Conservation (phyloP, 2,797 vertebrate species). For the Xenopus petersii region DNA sequence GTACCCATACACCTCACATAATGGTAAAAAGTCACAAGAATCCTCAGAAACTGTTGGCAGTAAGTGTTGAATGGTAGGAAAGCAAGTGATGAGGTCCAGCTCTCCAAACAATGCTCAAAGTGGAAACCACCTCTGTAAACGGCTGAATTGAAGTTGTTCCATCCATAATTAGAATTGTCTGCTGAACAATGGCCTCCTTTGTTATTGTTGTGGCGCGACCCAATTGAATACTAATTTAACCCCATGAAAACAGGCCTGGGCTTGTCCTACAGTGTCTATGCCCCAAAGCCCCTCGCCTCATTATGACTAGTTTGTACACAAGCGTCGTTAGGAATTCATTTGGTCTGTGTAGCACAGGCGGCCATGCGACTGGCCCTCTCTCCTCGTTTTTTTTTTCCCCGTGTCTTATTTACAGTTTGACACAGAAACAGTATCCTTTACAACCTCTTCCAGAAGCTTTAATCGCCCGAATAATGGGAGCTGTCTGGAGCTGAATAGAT, state of each 20-base stretch:
- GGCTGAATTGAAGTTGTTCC: not conserved
- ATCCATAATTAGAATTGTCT: conserved; percentile 9
- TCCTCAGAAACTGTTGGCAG: no score
- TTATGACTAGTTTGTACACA: conserved; percentile 60
- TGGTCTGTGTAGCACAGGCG: conserved; percentile 56
- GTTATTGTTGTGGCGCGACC: conserved; percentile 10
- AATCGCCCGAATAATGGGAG: conserved; percentile 62
- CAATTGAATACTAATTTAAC: conserved; percentile 47
- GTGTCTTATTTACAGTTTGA: conserved; percentile 69
- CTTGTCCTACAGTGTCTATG: conserved; percentile 53
- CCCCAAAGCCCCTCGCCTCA: conserved; percentile 49
- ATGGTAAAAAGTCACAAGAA: no score
- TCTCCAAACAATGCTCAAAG: not conserved
- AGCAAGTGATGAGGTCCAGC: no score
- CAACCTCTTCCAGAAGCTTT: conserved; percentile 62
- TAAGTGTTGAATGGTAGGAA: no score
- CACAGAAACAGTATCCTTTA: conserved; percentile 64
- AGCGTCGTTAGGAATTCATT: conserved; percentile 61
- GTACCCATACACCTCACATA: no score
- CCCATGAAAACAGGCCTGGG: conserved; percentile 38
- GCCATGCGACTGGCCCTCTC: conserved; percentile 58
- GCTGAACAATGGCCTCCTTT: conserved; percentile 3
- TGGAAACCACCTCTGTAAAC: not conserved
- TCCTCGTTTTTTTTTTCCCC: conserved; percentile 34
- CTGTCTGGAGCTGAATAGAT: conserved; percentile 64